Base-by-base conservation (phyloP, 53 echinoderm and acorn worm genomes). In the Arbacia lixula region DNA sequence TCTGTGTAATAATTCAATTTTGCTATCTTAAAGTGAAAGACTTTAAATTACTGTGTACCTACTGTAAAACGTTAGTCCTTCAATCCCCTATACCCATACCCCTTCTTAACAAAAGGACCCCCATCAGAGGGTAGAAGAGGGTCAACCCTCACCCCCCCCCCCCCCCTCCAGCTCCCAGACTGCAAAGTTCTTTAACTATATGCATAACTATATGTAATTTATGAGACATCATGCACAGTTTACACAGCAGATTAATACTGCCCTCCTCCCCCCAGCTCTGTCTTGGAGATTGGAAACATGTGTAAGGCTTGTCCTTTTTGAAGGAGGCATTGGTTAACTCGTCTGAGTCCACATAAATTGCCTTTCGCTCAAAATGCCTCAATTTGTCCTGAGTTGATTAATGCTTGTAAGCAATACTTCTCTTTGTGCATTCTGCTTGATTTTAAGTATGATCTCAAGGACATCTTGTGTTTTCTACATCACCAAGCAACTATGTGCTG, bases 251-350 rank as follows among this genome's bases (percentile, higher is more conserved):
- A 69, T 69, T 41, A 69, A 69, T 42, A 43, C 46, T 43, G 43
- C 69, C 69, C 20, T 43, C 69, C 40, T 69, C 43, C 27, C 46
- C 0, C 6, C 26, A 11, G n/a, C n/a, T n/a, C n/a, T n/a, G n/a
- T n/a, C n/a, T n/a, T n/a, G n/a, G 1, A 69, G 42, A 69, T 69
- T 69, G 14, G 69, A 69, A 69, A 69, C 69, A 69, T 69, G 69
- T 69, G 69, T 69, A 69, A 5, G 36, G 27, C 22, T 42, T 69
- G 69, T 69, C 69, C 69, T 69, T 41, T n/a, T 69, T 69, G 69
- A 69, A 69, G 41, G 41, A 42, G 26, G 26, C 26, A 3, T n/a
- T n/a, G n/a, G n/a, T n/a, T n/a, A 46, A 14, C 14, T 36, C 29
- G 11, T 64, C 12, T 3, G 24, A 27, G 41, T 43, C 69, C 29